Conservation (phyloP, 1,140 invertebrate genomes). For the Dufourea novaeangliae region DNA sequence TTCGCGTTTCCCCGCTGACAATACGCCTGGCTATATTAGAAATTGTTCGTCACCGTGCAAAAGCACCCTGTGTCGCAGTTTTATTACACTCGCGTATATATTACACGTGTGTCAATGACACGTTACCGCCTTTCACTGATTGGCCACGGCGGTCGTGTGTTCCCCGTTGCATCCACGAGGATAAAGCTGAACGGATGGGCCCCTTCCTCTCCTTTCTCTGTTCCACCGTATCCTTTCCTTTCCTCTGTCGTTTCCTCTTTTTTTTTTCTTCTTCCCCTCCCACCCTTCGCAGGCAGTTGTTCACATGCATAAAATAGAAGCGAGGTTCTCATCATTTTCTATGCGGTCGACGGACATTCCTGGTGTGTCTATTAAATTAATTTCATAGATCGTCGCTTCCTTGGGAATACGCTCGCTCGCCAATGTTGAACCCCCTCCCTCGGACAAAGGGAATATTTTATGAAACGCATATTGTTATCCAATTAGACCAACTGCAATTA, state of each 20-base stretch:
- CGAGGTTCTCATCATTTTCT: conserved; percentile 39
- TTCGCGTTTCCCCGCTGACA: background rate
- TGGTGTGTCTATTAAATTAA: conserved; percentile 36
- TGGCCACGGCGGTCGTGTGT: conserved; percentile 42
- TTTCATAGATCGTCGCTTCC: conserved; percentile 43
- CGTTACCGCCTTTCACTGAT: conserved; percentile 55
- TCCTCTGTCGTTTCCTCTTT: conserved; percentile 17
- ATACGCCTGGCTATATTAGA: background rate
- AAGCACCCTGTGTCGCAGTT: background rate
- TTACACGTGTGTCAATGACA: conserved; percentile 55
- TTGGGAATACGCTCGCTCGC: conserved; percentile 24
- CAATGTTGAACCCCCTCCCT: conserved; percentile 2
- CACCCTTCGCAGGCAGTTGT: conserved; percentile 18
- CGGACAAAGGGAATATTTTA: conserved; percentile 15
- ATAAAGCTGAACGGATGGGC: conserved; percentile 66
- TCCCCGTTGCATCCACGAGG: conserved; percentile 29
- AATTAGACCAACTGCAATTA: conserved; percentile 15
- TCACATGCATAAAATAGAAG: conserved; percentile 33
- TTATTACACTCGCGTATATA: conserved; percentile 9
- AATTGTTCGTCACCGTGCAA: conserved; percentile 1
- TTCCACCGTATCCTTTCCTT: conserved; percentile 19
- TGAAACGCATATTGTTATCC: conserved; percentile 8
- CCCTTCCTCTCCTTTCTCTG: conserved; percentile 54
- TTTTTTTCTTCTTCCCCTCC: background rate
- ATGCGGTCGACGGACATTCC: conserved; percentile 16